Percentiles rank a stretch among this genome's conserved stretches.
Conservation (phyloP, 2,888 invertebrate species). For the Caenorhabditis sp. region DNA sequence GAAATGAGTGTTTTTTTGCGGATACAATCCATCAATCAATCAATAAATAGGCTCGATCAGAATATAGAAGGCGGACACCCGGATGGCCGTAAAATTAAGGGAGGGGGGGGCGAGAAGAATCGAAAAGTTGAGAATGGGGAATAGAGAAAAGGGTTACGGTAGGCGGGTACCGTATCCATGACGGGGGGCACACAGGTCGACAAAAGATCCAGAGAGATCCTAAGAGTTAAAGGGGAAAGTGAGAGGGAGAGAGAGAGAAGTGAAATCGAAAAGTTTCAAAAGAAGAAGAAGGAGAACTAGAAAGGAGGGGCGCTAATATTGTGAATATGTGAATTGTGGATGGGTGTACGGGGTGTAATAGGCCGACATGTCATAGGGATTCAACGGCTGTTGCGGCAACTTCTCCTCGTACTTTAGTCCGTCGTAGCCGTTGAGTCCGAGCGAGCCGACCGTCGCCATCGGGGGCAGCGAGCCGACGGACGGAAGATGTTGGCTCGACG, state of each 20-base stretch:
- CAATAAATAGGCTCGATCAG: too few species aligned
- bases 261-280: constrained; percentile 8
- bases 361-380: constrained; percentile 12
- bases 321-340: too few species aligned
- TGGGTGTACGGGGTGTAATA: not conserved
- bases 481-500: constrained; percentile 25
- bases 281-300: not conserved
- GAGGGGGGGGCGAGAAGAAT: not conserved
- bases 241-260: not conserved
- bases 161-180: not conserved
- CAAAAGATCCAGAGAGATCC: not conserved
- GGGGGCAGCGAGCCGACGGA: constrained; percentile 21
- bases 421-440: constrained; percentile 11
- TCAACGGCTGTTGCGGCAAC: not conserved
- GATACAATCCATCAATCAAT: constrained; percentile 16
- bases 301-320: too few species aligned
- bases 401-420: constrained; percentile 29
- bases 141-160: constrained; percentile 2
- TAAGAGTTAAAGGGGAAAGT: not conserved
- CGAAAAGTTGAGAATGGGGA: not conserved
- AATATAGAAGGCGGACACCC: too few species aligned
- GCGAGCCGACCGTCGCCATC: not conserved
- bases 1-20: too few species aligned
- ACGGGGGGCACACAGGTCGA: constrained; percentile 18
- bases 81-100: constrained; percentile 41